phyloP scores from a whole-genome alignment of 2,113 vertebrate species.

The Passer montanus region DNA sequence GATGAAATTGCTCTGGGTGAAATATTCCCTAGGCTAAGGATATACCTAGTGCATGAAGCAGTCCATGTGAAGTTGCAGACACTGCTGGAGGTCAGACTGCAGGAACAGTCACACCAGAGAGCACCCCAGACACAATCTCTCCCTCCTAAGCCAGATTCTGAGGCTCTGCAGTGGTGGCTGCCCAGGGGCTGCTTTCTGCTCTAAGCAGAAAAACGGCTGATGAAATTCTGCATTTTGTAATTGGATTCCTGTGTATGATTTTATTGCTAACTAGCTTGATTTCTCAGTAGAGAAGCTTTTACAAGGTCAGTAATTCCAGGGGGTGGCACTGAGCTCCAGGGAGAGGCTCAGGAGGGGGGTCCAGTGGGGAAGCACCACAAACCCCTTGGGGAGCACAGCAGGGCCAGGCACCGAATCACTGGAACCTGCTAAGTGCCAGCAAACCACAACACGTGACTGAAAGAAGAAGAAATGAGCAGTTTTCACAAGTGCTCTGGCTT shows the following conservation, averaged over 20 bases:
- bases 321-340: not conserved
- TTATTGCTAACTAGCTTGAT: not conserved
- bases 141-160: not conserved
- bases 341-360: not conserved
- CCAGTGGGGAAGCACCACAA: not conserved
- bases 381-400: accelerated
- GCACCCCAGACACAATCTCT: not conserved
- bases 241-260: not conserved
- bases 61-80: not conserved
- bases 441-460: not conserved
- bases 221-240: not conserved
- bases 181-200: not conserved
- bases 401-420: not conserved
- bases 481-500: not conserved
- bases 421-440: not conserved
- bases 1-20: not conserved
- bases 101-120: not conserved
- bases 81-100: not conserved
- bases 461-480: not conserved
- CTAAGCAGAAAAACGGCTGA: not conserved
- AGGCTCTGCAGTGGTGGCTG: not conserved
- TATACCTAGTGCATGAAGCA: not conserved
- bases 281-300: not conserved
- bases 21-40: not conserved
- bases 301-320: not conserved